phyloP scores from a whole-genome alignment of 1,140 invertebrate genomes.

The Pachypeltis micranthus region DNA sequence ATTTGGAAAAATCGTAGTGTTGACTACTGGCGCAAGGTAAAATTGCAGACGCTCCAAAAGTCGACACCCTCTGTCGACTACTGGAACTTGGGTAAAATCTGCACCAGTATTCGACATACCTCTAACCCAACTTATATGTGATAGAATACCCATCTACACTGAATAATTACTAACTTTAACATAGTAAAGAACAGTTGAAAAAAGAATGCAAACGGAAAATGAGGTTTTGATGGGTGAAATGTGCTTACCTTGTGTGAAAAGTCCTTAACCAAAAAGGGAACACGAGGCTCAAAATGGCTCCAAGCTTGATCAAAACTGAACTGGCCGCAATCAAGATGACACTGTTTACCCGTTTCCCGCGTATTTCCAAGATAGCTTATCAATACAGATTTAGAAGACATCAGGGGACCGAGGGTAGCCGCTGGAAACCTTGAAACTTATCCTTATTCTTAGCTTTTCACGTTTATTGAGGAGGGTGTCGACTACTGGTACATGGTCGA shows the following conservation, averaged over 20 bases:
- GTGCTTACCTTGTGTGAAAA: not conserved
- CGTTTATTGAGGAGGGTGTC: too few species aligned
- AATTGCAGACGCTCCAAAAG: not conserved
- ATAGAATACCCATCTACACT: not conserved
- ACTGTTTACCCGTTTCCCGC: not conserved
- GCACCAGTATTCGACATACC: conserved; percentile 8
- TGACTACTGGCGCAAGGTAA: conserved; percentile 1
- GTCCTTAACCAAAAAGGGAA: not conserved
- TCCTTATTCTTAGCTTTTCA: too few species aligned
- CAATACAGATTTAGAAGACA: not conserved
- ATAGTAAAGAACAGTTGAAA: conserved; percentile 2
- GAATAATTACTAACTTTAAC: not conserved
- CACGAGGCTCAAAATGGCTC: not conserved
- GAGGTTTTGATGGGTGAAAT: not conserved
- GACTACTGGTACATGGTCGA: too few species aligned
- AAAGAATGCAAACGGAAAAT: not conserved
- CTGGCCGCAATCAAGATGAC: not conserved
- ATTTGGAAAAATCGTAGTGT: conserved; percentile 2
- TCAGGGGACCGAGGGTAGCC: not conserved
- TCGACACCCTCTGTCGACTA: conserved; percentile 7
- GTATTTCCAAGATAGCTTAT: not conserved
- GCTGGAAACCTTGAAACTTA: too few species aligned
- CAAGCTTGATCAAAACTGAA: not conserved
- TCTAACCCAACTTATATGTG: not conserved
- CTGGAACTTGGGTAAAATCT: conserved; percentile 4